These are phyloP conservation scores for Leucosticte australis DNA, from an alignment of 2,113 vertebrate species.

Conservation along the genomic window DNA sequence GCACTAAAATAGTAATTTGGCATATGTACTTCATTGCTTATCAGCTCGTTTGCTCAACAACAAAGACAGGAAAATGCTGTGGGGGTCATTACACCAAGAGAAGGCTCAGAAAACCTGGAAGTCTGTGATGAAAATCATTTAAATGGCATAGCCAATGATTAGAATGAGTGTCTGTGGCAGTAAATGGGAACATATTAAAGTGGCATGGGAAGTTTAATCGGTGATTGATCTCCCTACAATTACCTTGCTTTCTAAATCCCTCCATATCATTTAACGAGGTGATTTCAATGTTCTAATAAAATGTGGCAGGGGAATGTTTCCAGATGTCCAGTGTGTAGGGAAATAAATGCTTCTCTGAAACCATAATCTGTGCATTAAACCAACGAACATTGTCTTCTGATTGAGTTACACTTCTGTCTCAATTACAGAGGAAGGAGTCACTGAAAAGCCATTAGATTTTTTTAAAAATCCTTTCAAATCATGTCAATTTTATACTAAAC, in stretches of 20 bases:
- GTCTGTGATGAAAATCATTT: constrained; percentile 21
- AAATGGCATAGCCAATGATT: background rate
- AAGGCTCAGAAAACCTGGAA: constrained; percentile 26
- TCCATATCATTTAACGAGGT: constrained; percentile 42
- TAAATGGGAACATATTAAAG: constrained; percentile 41
- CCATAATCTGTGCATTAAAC: background rate
- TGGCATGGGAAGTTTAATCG: background rate
- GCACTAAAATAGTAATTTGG: background rate
- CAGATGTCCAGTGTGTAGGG: constrained; percentile 16
- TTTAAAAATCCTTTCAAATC: background rate
- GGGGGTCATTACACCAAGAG: background rate
- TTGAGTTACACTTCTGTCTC: background rate
- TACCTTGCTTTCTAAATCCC: constrained; percentile 18
- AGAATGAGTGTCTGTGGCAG: background rate
- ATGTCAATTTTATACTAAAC: background rate
- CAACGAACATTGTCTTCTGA: background rate
- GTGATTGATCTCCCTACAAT: constrained; percentile 39
- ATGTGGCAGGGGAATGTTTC: constrained; percentile 38
- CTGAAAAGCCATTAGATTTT: background rate
- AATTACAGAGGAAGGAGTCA: background rate
- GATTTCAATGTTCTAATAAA: constrained; percentile 63
- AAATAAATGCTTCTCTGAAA: constrained; percentile 20
- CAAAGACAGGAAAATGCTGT: background rate
- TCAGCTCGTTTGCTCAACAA: background rate
- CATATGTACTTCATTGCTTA: background rate